These are phyloP conservation scores for Triops longicaudatus DNA, from an alignment of 1,140 invertebrate species.

Conservation along the genomic window DNA sequence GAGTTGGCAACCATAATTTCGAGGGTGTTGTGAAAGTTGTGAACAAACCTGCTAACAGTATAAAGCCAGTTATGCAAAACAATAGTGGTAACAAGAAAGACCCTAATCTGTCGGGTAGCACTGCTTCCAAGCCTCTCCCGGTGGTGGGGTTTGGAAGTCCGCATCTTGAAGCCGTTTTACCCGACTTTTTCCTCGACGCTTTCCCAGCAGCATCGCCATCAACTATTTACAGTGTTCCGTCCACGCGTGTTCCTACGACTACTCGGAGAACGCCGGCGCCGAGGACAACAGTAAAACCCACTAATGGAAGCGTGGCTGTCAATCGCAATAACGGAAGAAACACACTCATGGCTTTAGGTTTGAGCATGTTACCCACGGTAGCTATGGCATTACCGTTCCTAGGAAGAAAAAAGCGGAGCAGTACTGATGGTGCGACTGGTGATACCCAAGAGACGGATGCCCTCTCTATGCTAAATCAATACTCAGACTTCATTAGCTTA, in stretches of 20 bases:
- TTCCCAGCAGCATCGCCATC: background rate
- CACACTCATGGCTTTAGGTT: slow-evolving; percentile 18
- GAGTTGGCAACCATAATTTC: slow-evolving; percentile 22
- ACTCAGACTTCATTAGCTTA: background rate
- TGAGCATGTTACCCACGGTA: slow-evolving; percentile 20
- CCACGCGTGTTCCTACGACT: background rate
- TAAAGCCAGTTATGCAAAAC: background rate
- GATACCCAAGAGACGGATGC: background rate
- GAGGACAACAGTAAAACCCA: background rate
- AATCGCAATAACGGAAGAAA: background rate
- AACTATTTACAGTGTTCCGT: background rate
- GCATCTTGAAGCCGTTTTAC: slow-evolving; percentile 17
- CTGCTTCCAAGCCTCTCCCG: background rate
- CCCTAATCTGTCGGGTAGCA: background rate
- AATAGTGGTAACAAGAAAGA: background rate
- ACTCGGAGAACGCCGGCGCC: background rate
- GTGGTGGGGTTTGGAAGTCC: slow-evolving; percentile 17
- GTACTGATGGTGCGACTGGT: background rate
- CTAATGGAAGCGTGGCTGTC: background rate
- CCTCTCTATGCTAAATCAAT: background rate
- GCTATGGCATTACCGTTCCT: slow-evolving; percentile 24
- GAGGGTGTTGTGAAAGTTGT: background rate
- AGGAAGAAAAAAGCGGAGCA: slow-evolving; percentile 17
- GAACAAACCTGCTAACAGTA: background rate
- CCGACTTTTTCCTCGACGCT: slow-evolving; percentile 20